Conservation (phyloP, 2,113 vertebrate genomes). For the Prietella phreatophila region DNA sequence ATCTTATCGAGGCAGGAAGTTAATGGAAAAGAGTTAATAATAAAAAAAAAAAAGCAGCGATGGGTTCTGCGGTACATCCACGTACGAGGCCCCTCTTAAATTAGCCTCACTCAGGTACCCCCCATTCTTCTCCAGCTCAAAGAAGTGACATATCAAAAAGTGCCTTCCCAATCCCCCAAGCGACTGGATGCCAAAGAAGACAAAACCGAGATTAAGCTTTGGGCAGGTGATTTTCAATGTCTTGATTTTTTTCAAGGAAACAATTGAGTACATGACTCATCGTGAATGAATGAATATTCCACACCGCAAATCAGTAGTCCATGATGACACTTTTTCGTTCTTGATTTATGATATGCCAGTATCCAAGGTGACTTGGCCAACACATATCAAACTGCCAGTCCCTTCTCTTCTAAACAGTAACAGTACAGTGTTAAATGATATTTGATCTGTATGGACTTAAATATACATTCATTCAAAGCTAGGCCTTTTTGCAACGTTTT, state of each 20-base stretch:
- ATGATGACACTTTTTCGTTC: neutral
- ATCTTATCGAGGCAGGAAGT: slow-evolving; percentile 87
- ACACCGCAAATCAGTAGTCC: neutral
- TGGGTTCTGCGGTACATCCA: slow-evolving; percentile 61
- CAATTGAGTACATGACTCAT: neutral
- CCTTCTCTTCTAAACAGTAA: neutral
- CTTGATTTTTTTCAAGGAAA: neutral
- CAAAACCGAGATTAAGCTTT: slow-evolving; percentile 46
- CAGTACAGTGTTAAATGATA: neutral
- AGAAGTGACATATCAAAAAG: slow-evolving; percentile 54
- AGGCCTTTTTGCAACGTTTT: neutral
- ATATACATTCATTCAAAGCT: neutral
- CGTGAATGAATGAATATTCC: neutral
- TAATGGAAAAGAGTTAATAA: slow-evolving; percentile 79
- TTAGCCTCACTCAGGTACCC: slow-evolving; percentile 37
- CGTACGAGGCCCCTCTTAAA: slow-evolving; percentile 61
- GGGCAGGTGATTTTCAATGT: neutral
- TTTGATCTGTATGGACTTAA: neutral
- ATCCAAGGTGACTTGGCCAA: neutral
- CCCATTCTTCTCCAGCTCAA: slow-evolving; percentile 45
- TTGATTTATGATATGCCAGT: neutral
- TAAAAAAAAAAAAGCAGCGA: slow-evolving; percentile 65
- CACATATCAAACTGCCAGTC: neutral
- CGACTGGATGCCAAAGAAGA: neutral
- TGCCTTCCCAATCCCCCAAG: slow-evolving; percentile 48